Base-by-base conservation (phyloP, 2,888 invertebrate genomes). In the Agrotis puta region DNA sequence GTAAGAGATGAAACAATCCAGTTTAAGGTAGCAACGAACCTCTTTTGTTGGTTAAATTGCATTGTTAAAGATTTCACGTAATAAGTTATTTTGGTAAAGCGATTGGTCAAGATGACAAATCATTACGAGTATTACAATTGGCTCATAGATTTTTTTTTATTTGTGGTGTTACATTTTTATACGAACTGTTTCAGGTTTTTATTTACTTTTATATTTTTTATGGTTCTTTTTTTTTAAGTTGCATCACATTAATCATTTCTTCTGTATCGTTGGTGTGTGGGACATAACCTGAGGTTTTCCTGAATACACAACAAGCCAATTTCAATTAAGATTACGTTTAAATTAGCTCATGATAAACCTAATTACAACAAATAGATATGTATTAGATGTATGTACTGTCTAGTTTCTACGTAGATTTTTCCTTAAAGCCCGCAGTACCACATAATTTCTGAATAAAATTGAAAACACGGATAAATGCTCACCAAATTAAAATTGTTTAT, bases 31-130 rank as follows among this genome's bases (percentile, higher is more conserved):
- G 22, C 18, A 59, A 22, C n/a, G 11, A 50, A 33, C 14, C 27
- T 56, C 58, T 75, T 69, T 66, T 66, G 45, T 51, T 18, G 18
- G 43, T 51, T 13, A 50, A 7, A 22, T n/a, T n/a, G 0, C 22
- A 59, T 58, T 65, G 33, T 33, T 57, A 33, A 24, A 50, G 6
- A 50, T 11, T 33, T 50, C 18, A 66, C 68, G 66, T 75, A 64
- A 82, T 54, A 27, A 51, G 51, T 33, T 54, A 22, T 6, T 27
- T 74, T 61, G 51, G 59, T 7, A 24, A 63, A 68, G 48, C 43
- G 45, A 82, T 78, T 69, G 61, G 33, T 75, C 54, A 75, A 81
- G 62, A 66, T 70, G 22, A 18, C 18, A 18, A 47, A 53, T 2
- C 5, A 53, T 58, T 24, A 11, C 50, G 48, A 27, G 13, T 47